Evolutionary conservation across 2,888 invertebrate genomes (phyloP).

Genomic region (Conchocele bisecta): DNA sequence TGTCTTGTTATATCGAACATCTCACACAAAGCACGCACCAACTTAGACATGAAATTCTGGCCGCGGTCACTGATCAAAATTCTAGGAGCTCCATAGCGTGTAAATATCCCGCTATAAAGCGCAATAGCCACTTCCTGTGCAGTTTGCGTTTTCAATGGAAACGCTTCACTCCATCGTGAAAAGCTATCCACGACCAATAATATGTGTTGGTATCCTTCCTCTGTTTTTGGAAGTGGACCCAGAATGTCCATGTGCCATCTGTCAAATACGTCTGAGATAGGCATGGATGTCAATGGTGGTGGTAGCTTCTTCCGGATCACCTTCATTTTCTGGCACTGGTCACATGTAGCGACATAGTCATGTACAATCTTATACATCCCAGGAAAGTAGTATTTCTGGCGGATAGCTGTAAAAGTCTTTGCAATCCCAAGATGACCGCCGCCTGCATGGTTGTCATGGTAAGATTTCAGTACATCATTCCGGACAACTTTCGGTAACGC

Average conservation of each 20-base stretch:
- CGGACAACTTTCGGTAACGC: constrained; percentile 37
- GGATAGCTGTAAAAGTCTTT: constrained; percentile 15
- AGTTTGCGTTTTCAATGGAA: constrained; percentile 25
- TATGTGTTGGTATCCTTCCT: constrained; percentile 30
- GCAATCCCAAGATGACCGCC: constrained; percentile 40
- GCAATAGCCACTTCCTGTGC: constrained; percentile 31
- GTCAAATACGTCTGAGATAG: background rate
- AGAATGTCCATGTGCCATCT: constrained; percentile 21
- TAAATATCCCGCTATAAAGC: constrained; percentile 32
- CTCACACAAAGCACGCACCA: constrained; percentile 44
- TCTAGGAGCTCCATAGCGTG: constrained; percentile 27
- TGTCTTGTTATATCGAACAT: constrained; percentile 49
- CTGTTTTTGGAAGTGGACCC: constrained; percentile 12
- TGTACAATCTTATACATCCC: constrained; percentile 29
- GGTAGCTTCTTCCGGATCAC: constrained; percentile 3
- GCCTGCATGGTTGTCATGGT: constrained; percentile 40
- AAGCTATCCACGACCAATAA: constrained; percentile 35
- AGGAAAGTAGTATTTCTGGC: constrained; percentile 43
- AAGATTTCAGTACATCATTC: constrained; percentile 11
- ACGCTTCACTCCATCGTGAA: constrained; percentile 36
- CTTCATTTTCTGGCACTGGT: constrained; percentile 38
- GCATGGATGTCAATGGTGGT: constrained; percentile 24
- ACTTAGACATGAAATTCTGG: constrained; percentile 55
- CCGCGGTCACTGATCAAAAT: constrained; percentile 32
- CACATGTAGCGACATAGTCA: constrained; percentile 40